Conservation (phyloP, 2,113 vertebrate species). For the Stigmatopora argus region DNA sequence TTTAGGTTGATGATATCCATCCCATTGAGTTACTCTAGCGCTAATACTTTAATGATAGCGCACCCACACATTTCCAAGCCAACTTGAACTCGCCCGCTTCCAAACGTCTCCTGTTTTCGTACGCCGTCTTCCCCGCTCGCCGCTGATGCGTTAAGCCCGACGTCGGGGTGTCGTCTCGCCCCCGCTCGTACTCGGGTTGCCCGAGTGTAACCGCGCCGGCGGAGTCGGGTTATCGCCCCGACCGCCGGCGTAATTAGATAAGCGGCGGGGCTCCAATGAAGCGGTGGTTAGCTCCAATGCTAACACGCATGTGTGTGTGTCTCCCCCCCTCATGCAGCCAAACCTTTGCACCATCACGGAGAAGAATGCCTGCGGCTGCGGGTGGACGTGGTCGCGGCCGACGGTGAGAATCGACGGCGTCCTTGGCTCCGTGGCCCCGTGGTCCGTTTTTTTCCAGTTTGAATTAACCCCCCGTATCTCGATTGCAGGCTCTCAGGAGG, state of each 20-base stretch:
- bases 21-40: too few species aligned
- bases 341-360: conserved; percentile 82
- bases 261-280: conserved; percentile 32
- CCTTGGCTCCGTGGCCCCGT: conserved; percentile 5
- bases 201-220: conserved; percentile 32
- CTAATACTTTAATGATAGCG: not conserved
- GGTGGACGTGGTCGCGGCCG: conserved; percentile 77
- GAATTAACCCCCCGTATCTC: not conserved
- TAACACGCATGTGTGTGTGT: conserved; percentile 43
- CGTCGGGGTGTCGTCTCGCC: conserved; percentile 19
- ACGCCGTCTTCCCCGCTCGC: not conserved
- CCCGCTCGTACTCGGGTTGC: conserved; percentile 17
- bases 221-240: conserved; percentile 39
- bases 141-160: conserved; percentile 11
- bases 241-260: conserved; percentile 59
- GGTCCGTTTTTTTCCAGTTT: conserved; percentile 12
- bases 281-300: conserved; percentile 44
- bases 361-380: conserved; percentile 79
- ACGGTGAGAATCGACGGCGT: conserved; percentile 70
- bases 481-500: conserved; percentile 68
- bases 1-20: too few species aligned
- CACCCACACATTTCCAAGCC: not conserved
- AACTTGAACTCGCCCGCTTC: not conserved
- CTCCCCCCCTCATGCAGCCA: conserved; percentile 69
- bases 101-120: not conserved